Conservation (phyloP, 2,113 vertebrate species). For the Myrmophylax atrothorax region DNA sequence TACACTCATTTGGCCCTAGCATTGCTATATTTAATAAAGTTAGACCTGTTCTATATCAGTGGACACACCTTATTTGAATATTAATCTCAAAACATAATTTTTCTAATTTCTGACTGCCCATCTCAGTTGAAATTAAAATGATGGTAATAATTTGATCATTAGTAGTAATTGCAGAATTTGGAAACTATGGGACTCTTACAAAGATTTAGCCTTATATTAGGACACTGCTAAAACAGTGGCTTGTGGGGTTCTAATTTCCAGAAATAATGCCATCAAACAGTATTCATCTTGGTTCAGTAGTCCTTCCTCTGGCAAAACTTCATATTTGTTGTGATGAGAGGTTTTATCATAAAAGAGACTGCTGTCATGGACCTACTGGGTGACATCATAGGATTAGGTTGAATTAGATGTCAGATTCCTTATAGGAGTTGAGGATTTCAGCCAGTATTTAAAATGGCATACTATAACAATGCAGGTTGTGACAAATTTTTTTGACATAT, state of each 20-base stretch:
- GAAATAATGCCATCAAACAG: background rate
- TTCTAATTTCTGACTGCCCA: background rate
- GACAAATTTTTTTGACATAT: background rate
- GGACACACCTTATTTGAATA: background rate
- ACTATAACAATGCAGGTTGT: background rate
- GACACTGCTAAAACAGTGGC: background rate
- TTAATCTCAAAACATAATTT: background rate
- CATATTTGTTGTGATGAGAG: background rate
- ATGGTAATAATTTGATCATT: background rate
- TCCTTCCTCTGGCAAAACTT: background rate
- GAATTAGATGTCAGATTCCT: background rate
- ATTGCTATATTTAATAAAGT: background rate
- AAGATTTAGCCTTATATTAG: background rate
- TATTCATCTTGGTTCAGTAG: background rate
- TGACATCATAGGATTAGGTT: background rate
- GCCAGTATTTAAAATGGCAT: background rate
- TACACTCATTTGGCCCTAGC: background rate
- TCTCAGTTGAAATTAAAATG: background rate
- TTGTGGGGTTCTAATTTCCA: background rate
- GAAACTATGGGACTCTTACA: background rate
- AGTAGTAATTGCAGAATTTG: background rate
- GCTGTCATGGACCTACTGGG: background rate
- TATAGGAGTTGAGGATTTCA: background rate
- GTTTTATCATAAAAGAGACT: background rate
- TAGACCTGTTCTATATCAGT: background rate